Conservation (phyloP, 2,797 vertebrate genomes). For the Brachymystax lenok region DNA sequence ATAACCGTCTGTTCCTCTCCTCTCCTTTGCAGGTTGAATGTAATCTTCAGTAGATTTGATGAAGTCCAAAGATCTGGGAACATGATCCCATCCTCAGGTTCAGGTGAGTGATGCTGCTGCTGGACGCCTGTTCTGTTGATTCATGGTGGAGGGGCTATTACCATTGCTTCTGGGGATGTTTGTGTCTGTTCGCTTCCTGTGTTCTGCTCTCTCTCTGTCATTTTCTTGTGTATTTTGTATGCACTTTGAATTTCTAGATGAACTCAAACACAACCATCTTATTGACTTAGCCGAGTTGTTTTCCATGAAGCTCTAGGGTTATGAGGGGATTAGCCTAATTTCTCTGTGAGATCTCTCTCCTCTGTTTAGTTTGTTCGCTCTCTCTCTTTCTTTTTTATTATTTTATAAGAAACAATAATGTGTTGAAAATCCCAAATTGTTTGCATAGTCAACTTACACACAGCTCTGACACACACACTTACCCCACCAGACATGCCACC, state of each 20-base stretch:
- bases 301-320: too few relatives aligned
- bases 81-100: constrained; percentile 87
- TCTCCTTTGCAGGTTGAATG: constrained; percentile 86
- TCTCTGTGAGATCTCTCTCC: too few relatives aligned
- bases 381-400: too few relatives aligned
- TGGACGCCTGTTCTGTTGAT: not conserved
- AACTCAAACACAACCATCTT: too few relatives aligned
- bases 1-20: not conserved
- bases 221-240: not conserved
- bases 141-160: not conserved
- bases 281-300: too few relatives aligned
- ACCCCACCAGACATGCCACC: too few relatives aligned
- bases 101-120: constrained; percentile 78
- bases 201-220: not conserved
- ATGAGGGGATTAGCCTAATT: too few relatives aligned
- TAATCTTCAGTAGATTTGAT: constrained; percentile 97
- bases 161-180: not conserved
- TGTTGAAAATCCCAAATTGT: too few relatives aligned
- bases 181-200: not conserved
- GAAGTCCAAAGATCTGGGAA: constrained; percentile 97
- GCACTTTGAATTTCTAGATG: not conserved
- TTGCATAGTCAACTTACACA: too few relatives aligned
- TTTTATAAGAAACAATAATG: too few relatives aligned
- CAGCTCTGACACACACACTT: too few relatives aligned
- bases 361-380: too few relatives aligned